Evolutionary conservation across 2,797 vertebrate species (phyloP).

Genomic region (Acrossocheilus fasciatus): DNA sequence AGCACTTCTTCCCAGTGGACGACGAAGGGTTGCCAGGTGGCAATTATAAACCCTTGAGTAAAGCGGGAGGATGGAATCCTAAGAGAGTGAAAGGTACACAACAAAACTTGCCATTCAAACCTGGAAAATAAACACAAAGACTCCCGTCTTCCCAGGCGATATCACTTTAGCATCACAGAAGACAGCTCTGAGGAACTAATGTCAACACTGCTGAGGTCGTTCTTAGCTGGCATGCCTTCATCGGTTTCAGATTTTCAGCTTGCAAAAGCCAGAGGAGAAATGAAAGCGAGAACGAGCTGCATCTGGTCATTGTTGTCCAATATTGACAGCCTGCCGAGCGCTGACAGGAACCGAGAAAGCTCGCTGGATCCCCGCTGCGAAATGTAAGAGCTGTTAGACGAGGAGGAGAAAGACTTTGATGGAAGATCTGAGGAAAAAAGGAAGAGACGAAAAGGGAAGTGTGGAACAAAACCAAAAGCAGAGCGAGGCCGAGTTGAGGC

Average conservation of each 20-base stretch:
- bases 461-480: constrained; percentile 31
- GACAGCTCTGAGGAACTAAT: neutral
- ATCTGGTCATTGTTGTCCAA: constrained; percentile 30
- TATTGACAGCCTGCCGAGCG: constrained; percentile 32
- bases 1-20: constrained; percentile 21
- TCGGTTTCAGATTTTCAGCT: neutral
- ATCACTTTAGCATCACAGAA: neutral
- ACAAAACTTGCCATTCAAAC: constrained; percentile 19
- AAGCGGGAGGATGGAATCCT: neutral
- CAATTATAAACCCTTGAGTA: constrained; percentile 41
- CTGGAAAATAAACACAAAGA: constrained; percentile 5
- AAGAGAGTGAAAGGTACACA: constrained; percentile 15
- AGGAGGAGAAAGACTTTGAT: constrained; percentile 46
- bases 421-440: constrained; percentile 25
- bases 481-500: constrained; percentile 12
- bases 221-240: neutral
- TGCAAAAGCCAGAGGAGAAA: constrained; percentile 2
- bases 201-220: neutral
- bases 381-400: neutral
- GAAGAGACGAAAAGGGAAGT: constrained; percentile 18
- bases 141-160: neutral
- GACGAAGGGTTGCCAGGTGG: constrained; percentile 28
- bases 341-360: constrained; percentile 28
- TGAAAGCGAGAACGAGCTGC: neutral
- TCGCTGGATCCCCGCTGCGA: neutral